Evolutionary conservation across 2,888 invertebrate genomes (phyloP), one percentile per base, ranked within the genome.

Genomic region (Carterocephalus palaemon): DNA sequence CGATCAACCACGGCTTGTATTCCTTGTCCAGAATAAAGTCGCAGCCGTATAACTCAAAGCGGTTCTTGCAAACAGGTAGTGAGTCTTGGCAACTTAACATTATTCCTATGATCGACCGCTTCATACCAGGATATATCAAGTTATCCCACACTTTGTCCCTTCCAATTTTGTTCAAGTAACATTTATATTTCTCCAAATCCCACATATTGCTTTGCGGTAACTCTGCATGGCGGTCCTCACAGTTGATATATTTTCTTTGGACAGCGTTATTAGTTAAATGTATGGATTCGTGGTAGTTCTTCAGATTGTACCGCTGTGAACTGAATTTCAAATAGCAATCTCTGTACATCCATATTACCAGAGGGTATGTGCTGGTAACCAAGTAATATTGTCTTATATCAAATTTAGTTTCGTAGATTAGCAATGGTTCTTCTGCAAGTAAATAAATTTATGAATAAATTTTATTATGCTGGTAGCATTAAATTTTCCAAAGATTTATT

Each of bases 301-400:
- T 89, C 33, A 95, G 84, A 47, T 90, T 92, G 71, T 93, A 97
- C 39, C 92, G 92, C 71, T 93, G 93, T 0, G 94, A 95, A 69
- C 96, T 95, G 74, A 97, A 96, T 51, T 96, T 89, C 37, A 97
- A 82, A 64, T 97, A 95, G 62, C 94, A 93, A 61, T 95, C 79
- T 89, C 88, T 92, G 75, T 96, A 97, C 80, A 95, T 91, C 95
- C 95, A 97, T 61, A 97, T 91, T 0, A 92, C 92, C 36, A 96
- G 82, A 0, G 93, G 94, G 55, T 89, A 90, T 56, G 92, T 92
- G 56, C 91, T 92, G 24, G 93, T 94, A 0, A 95, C 92, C 38
- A 97, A 76, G 74, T 95, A 95, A 90, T 96, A 97, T 75, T 95
- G 95, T 4, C 96, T 89, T 51, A 97, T 95, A 66, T 97, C 96